Conservation (phyloP, 2,888 invertebrate genomes). For the Yponomeuta cagnagella region DNA sequence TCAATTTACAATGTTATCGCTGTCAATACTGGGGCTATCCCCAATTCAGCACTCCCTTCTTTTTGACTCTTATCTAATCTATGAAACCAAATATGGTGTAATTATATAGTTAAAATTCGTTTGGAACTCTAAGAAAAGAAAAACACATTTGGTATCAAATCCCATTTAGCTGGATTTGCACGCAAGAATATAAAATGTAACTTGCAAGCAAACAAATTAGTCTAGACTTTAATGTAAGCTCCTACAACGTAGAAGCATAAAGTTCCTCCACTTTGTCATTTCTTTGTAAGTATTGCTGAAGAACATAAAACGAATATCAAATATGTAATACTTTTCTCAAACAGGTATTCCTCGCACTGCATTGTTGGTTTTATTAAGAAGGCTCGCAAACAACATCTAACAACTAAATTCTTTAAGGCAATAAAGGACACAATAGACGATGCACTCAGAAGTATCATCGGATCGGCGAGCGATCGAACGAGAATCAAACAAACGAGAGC, state of each 20-base stretch:
- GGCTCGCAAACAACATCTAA: not conserved
- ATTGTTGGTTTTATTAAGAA: not conserved
- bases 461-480: conserved; percentile 30
- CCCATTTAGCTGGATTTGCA: not conserved
- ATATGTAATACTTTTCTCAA: not conserved
- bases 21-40: no score
- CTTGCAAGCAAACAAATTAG: not conserved
- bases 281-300: not conserved
- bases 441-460: conserved; percentile 9
- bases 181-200: not conserved
- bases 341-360: not conserved
- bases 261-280: not conserved
- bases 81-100: no score
- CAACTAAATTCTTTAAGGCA: not conserved
- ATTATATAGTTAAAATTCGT: not conserved
- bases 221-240: conserved; percentile 1
- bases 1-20: no score
- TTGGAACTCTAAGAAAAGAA: not conserved
- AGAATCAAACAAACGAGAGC: conserved; percentile 55
- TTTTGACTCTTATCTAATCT: no score
- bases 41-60: no score
- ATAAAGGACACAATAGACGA: conserved; percentile 5
- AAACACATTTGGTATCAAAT: not conserved
- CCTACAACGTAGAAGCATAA: not conserved
- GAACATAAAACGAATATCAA: not conserved